Conservation (phyloP, 2,113 vertebrate species). For the Rhea americana region DNA sequence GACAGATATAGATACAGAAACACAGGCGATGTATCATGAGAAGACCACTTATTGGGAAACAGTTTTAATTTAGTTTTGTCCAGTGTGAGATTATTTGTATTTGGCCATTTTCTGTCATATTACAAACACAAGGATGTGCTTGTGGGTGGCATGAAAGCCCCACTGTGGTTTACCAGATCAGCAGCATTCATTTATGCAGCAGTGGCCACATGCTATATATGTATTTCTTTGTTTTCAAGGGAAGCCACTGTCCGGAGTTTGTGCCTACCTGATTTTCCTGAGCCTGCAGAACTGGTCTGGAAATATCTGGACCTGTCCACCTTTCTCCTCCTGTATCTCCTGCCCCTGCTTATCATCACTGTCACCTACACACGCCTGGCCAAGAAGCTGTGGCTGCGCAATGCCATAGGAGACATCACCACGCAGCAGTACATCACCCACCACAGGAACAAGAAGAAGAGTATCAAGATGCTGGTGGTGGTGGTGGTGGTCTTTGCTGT, state of each 20-base stretch:
- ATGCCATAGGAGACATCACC: slow-evolving; percentile 51
- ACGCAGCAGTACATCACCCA: slow-evolving; percentile 33
- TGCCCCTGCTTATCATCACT: slow-evolving; percentile 63
- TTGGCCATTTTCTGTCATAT: accelerated
- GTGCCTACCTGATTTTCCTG: slow-evolving; percentile 68
- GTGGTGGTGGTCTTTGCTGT: slow-evolving; percentile 72
- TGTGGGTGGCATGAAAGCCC: background rate
- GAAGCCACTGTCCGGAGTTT: slow-evolving; percentile 64
- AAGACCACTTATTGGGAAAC: background rate
- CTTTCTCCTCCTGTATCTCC: slow-evolving; percentile 70
- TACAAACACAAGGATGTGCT: background rate
- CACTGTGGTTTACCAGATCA: background rate
- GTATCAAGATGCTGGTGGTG: slow-evolving; percentile 71
- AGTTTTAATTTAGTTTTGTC: background rate
- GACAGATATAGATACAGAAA: background rate
- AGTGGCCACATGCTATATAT: accelerated
- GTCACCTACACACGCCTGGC: slow-evolving; percentile 39
- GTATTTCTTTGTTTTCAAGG: slow-evolving; percentile 17
- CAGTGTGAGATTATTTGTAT: background rate
- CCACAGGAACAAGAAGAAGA: slow-evolving; percentile 69
- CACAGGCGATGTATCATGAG: no score
- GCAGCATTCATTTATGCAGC: background rate
- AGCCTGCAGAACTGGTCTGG: slow-evolving; percentile 64
- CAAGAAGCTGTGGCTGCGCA: slow-evolving; percentile 71
- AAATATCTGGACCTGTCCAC: slow-evolving; percentile 72